A percentile compares a stretch with the other conserved stretches of the same genome.
Conservation (phyloP, 2,797 vertebrate species). For the Diplodus puntazzo region DNA sequence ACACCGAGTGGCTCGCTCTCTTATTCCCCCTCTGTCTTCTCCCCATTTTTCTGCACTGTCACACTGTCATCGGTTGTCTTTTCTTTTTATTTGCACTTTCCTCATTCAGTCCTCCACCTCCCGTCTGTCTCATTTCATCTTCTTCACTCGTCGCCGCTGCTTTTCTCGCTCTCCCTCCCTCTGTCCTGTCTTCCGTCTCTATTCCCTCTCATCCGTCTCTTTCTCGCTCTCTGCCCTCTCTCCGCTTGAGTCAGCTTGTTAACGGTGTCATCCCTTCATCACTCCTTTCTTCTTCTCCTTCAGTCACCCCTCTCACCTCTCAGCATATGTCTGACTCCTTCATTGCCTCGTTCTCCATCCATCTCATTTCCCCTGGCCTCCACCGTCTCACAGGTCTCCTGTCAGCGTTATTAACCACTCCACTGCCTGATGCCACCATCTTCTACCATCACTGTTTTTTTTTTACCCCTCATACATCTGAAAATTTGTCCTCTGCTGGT, state of each 20-base stretch:
- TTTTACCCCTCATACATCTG: not conserved
- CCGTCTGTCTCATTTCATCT: conserved; percentile 1
- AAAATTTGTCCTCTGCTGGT: not conserved
- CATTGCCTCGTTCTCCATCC: conserved; percentile 1
- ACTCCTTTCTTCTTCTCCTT: conserved; percentile 17
- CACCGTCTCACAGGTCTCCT: not conserved
- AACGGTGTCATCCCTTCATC: conserved; percentile 44
- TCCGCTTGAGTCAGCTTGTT: conserved; percentile 42
- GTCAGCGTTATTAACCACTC: not conserved
- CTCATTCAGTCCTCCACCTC: not conserved
- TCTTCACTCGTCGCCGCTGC: not conserved
- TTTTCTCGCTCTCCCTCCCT: not conserved
- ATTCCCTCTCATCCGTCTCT: not conserved
- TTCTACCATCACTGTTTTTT: not conserved
- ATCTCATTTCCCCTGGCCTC: conserved; percentile 10
- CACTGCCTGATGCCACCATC: not conserved
- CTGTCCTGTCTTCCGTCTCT: not conserved
- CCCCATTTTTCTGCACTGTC: conserved; percentile 29
- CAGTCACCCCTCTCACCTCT: conserved; percentile 31
- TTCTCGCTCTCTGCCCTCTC: conserved; percentile 20
- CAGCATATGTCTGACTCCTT: conserved; percentile 25
- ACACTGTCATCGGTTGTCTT: not conserved
- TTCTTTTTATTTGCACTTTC: conserved; percentile 1
- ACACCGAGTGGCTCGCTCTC: not conserved
- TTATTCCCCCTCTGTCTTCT: conserved; percentile 11